Evolutionary conservation across 92 coral and sea anemone genomes (phyloP).

Genomic region (Montipora capitata): DNA sequence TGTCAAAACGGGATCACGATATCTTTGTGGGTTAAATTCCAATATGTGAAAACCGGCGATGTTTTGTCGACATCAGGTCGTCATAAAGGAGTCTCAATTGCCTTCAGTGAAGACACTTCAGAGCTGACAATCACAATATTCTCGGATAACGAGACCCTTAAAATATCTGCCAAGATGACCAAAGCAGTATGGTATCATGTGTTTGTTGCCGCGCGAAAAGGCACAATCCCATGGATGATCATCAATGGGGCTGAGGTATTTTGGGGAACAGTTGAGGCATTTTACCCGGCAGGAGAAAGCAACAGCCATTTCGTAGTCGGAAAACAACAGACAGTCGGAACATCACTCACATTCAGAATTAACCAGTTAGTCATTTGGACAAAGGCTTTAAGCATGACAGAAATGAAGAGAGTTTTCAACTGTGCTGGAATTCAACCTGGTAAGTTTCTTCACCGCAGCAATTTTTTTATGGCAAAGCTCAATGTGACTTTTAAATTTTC

Average conservation of each 20-base stretch:
- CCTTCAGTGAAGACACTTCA: neutral
- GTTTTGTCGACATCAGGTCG: conserved; percentile 31
- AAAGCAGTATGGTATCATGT: conserved; percentile 36
- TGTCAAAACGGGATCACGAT: conserved; percentile 75
- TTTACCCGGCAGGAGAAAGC: neutral
- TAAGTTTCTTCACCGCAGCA: conserved; percentile 13
- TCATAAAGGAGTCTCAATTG: conserved; percentile 44
- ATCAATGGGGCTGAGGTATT: conserved; percentile 30
- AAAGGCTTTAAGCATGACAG: conserved; percentile 39
- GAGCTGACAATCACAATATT: neutral
- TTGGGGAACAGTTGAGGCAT: neutral
- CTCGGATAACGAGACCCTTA: neutral
- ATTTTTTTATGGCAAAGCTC: neutral
- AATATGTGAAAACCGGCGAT: neutral
- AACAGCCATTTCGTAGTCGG: conserved; percentile 24
- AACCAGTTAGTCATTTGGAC: conserved; percentile 60
- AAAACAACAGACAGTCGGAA: conserved; percentile 15
- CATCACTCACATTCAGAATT: neutral
- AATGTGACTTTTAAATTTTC: too few species aligned
- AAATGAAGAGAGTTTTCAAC: conserved; percentile 18
- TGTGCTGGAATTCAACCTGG: conserved; percentile 60
- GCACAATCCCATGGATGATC: neutral
- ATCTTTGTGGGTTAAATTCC: conserved; percentile 51
- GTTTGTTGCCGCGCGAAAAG: conserved; percentile 42
- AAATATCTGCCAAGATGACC: neutral